Evolutionary conservation across 2,888 invertebrate species (phyloP), one percentile per base, ranked within the genome.

Genomic region (Megalurothrips usitatus): DNA sequence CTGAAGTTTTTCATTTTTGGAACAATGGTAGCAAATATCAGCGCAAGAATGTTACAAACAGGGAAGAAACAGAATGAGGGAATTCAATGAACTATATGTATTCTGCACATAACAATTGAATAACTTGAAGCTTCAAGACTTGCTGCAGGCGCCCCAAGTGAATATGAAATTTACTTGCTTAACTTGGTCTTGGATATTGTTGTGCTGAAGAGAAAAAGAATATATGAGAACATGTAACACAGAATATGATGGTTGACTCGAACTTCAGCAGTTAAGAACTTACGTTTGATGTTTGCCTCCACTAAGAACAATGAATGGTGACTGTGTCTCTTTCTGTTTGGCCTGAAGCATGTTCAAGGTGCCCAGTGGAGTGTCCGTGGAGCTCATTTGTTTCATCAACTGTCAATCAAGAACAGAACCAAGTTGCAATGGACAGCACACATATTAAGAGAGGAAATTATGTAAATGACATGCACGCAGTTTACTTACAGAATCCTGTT

Each of bases 321-420:
- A 94, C 86, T 96, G 95, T 19, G 97, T 96, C 89, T 96, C 95
- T 85, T 95, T 95, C 88, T 99, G 99, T 87, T 98, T 99, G 83
- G 97, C 96, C 87, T 96, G 95, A 84, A 99, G 88, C 91, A 99
- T 93, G 86, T 94, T 95, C 81, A 99, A 90, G 1, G 99, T 99
- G 85, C 96, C 95, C 82, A 99, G 90, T 0, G 99, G 99, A 0
- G 99, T 99, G 88, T 99, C 98, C 19, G 97, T 97, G 3, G 97
- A 97, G 84, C 96, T 97, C 97, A 98, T 98, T 86, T 96, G 95
- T 88, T 96, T 96, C 96, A 98, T 96, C 85, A 98, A 88, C 92
- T 94, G 87, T n/a, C 84, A 84, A 78, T 86, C 84, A 80, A 80
- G 83, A 82, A 80, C 78, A 81, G 80, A 17, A 81, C 75, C 79